Evolutionary conservation across 2,888 invertebrate genomes (phyloP), one percentile per base, ranked within the genome.

Genomic region (Calameuta idolon): DNA sequence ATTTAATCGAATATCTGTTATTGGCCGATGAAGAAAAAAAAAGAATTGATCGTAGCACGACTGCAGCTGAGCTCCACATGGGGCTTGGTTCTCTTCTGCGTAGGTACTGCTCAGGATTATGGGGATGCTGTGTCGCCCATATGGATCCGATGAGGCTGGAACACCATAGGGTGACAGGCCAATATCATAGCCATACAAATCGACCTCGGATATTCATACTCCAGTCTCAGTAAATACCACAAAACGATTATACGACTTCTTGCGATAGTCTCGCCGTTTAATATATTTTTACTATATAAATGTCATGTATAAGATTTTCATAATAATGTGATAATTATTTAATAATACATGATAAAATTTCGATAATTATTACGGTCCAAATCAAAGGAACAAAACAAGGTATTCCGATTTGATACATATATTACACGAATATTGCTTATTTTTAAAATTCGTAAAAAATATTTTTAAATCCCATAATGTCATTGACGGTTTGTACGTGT

Each of bases 151-250:
- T 76, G 77, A 69, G 81, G 37, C 77, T 80, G 81, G 80, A 81
- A 80, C 81, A 81, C 79, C 83, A 81, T 75, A 77, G 84, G 82
- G 81, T 76, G 81, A 75, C 77, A 80, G 76, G 81, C 81, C 84
- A 84, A 84, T 84, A 84, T 84, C 82, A 80, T 81, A 80, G 81
- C 79, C 81, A 79, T 81, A 83, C 81, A 80, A 81, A 79, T 79
- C 81, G 78, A 81, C 79, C 80, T 80, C 79, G 69, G 81, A 83
- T 83, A 83, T 83, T 83, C 81, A 83, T 83, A 83, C 81, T 81
- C 81, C 76, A 80, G 83, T 83, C 83, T 83, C 81, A 78, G 80
- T 81, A 83, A 83, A 83, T 83, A 82, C 80, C 77, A 75, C 80
- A 80, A 2, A 23, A 23, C 55, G 23, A 55, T 55, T 55, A 55